Conservation (phyloP, 1,140 invertebrate species). For the Cryptotermes secundus region DNA sequence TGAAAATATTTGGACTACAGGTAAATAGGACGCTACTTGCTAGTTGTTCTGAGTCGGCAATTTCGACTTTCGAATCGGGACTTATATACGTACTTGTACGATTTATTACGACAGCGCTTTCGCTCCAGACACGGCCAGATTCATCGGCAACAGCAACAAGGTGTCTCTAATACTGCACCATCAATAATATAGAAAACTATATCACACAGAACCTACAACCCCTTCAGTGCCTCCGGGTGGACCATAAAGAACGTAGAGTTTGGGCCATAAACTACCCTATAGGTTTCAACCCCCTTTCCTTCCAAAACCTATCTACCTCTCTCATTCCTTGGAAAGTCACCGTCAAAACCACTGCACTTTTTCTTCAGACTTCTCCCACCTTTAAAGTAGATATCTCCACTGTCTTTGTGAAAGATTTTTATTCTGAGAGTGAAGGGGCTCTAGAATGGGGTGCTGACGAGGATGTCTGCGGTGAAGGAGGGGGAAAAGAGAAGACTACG, state of each 20-base stretch:
- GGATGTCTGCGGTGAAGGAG: no score
- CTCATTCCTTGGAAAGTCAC: not conserved
- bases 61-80: no score
- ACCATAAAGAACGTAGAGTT: not conserved
- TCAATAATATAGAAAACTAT: conserved; percentile 1
- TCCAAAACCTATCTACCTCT: conserved; percentile 6
- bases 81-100: no score
- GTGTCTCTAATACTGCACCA: not conserved
- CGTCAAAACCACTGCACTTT: not conserved
- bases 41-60: no score
- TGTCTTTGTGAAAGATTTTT: no score
- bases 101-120: no score
- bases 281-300: not conserved
- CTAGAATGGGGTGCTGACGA: no score
- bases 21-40: no score
- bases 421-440: no score
- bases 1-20: no score
- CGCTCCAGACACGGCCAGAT: no score
- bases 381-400: not conserved
- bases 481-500: no score
- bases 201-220: not conserved
- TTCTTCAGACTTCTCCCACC: not conserved
- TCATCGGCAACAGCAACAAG: not conserved
- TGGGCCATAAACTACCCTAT: not conserved
- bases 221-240: not conserved